Conservation (phyloP, 2,797 vertebrate species). For the Onychomys leucogaster region DNA sequence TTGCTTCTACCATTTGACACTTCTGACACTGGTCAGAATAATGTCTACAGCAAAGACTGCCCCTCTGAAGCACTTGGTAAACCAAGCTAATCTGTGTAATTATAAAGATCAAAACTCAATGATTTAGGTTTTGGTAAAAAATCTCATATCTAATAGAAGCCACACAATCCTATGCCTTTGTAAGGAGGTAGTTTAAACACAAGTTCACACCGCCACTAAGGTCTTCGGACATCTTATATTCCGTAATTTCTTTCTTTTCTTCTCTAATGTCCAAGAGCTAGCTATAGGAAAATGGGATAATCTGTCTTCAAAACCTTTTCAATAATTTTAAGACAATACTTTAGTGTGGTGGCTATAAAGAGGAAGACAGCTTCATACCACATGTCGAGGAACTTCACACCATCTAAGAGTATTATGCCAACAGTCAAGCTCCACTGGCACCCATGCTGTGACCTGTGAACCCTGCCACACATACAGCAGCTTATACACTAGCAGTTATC, state of each 20-base stretch:
- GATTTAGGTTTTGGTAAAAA: neutral
- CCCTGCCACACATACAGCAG: fast-evolving
- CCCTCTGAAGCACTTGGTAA: neutral
- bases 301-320: constrained; percentile 29
- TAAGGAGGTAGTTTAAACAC: neutral
- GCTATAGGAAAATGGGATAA: neutral
- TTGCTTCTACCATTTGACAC: neutral
- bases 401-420: neutral
- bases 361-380: neutral
- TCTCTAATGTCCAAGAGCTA: neutral
- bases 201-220: neutral
- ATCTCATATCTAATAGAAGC: neutral
- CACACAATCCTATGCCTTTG: neutral
- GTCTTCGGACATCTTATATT: neutral
- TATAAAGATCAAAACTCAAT: neutral
- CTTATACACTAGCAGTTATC: neutral
- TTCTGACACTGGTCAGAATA: neutral
- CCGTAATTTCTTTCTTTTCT: neutral
- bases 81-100: neutral
- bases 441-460: neutral
- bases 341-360: neutral
- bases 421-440: neutral
- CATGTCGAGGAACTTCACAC: neutral
- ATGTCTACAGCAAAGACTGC: neutral
- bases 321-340: constrained; percentile 12